Conservation (phyloP, 30 jellyfish, hydroid and myxozoan genomes). For the Hydractinia echinata region DNA sequence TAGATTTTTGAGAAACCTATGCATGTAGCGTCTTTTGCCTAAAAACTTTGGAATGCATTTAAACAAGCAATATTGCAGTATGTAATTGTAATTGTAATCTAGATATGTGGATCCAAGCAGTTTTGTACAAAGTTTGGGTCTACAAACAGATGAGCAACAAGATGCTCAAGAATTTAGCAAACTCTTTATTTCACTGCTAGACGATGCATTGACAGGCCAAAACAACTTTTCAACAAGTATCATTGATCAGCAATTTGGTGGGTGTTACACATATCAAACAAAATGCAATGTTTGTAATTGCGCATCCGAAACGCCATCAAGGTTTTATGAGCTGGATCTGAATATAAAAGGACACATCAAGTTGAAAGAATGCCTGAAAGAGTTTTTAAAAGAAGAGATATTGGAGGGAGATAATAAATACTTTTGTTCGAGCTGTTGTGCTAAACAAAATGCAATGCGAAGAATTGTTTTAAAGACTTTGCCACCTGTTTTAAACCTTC, state of each 20-base stretch:
- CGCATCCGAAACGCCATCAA: constrained; percentile 53
- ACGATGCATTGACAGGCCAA: constrained; percentile 41
- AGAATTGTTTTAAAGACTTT: constrained; percentile 52
- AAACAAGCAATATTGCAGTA: not conserved
- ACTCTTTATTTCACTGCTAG: constrained; percentile 67
- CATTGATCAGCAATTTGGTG: constrained; percentile 75
- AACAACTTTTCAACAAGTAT: constrained; percentile 34
- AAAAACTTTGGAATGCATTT: too few species aligned
- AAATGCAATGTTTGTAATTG: constrained; percentile 64
- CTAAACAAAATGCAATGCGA: constrained; percentile 76
- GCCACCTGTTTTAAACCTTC: constrained; percentile 82
- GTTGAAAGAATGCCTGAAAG: constrained; percentile 67
- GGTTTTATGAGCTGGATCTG: constrained; percentile 75
- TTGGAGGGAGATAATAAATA: constrained; percentile 85
- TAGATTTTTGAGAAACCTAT: too few species aligned
- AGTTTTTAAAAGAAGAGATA: constrained; percentile 78
- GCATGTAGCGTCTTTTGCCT: too few species aligned
- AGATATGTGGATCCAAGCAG: constrained; percentile 87
- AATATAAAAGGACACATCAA: constrained; percentile 70
- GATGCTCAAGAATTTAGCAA: constrained; percentile 92
- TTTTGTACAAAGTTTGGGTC: constrained; percentile 64
- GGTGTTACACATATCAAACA: constrained; percentile 68
- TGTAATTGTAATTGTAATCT: not conserved
- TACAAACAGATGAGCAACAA: constrained; percentile 87
- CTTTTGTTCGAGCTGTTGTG: constrained; percentile 58